Evolutionary conservation across 2,797 vertebrate genomes (phyloP), one percentile per base, ranked within the genome.

Genomic region (Silurus lanzhouensis): DNA sequence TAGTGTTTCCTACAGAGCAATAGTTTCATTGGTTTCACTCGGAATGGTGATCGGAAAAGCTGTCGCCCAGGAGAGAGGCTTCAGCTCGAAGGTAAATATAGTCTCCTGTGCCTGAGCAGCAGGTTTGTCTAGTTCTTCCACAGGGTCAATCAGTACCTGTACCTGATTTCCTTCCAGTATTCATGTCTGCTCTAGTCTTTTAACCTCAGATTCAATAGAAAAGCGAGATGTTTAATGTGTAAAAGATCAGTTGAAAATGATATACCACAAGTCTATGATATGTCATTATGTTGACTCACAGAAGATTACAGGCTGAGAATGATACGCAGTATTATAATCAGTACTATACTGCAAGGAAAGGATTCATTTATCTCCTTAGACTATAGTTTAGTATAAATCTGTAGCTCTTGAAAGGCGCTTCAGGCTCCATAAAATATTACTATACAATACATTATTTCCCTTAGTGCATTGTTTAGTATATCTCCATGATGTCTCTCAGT

Each of bases 41-140:
- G 83, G 60, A 77, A 88, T 86, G 86, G 27, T 87, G 80, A 86
- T 60, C 38, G 70, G 76, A 71, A 85, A 83, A 58, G 57, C 82
- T 83, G 52, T 79, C 81, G 77, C 66, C 63, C 22, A 75, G 61
- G 67, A 44, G 52, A 68, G 9, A 83, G 61, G 58, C 71, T 88
- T 90, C 86, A 88, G 81, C 83, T 75, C 55, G 48, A 84, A 87
- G 89, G 89, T 90, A 89, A 90, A 90, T 88, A 87, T 79, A 89
- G 81, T 71, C 58, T 85, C 81, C 22, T 48, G 61, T 70, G 48
- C 84, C 67, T 81, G 52, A 74, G 70, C 77, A 89, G 85, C 88
- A 89, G 89, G 89, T 87, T 85, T 85, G 44, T 85, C 85, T 88
- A 31, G 88, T 86, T 88, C 81, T 57, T 83, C 74, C 64, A 75